A percentile compares a stretch with the other conserved stretches of the same genome.
Conservation (phyloP, 2,888 invertebrate species). For the Melanchra persicariae region DNA sequence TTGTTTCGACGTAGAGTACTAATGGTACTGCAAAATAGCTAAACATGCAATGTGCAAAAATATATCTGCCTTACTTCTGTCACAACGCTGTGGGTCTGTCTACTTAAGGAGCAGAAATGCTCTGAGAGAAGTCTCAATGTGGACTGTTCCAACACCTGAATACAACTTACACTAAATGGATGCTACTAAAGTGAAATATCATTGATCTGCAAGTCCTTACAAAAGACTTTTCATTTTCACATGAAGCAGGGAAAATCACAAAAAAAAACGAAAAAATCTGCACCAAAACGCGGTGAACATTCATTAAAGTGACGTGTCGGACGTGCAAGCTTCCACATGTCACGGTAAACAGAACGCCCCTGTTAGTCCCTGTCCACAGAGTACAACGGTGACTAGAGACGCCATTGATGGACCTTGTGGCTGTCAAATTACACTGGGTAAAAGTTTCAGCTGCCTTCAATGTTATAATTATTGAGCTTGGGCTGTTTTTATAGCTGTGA, state of each 20-base stretch:
- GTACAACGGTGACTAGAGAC: neutral
- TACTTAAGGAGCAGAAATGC: no score
- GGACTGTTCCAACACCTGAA: neutral
- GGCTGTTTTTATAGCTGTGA: no score
- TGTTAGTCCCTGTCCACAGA: neutral
- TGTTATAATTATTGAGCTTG: no score
- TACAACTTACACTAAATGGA: neutral
- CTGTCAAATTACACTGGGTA: neutral
- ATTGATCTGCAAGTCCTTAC: neutral
- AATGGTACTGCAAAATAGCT: neutral
- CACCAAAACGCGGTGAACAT: conserved; percentile 16
- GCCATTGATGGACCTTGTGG: neutral
- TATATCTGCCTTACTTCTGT: no score
- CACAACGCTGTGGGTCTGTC: no score
- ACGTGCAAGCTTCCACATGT: conserved; percentile 63
- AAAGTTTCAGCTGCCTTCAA: no score
- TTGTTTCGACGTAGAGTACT: neutral
- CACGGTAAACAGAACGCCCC: conserved; percentile 57
- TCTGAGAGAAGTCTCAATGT: no score
- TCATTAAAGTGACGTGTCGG: conserved; percentile 56
- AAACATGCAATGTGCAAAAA: no score
- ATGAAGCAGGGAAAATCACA: neutral
- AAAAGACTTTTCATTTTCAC: neutral
- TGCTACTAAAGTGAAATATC: neutral
- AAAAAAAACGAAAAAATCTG: conserved; percentile 11